Percentiles rank a stretch among this genome's conserved stretches.
phyloP scores from a whole-genome alignment of 2,797 vertebrate species.

The Gorsachius magnificus region DNA sequence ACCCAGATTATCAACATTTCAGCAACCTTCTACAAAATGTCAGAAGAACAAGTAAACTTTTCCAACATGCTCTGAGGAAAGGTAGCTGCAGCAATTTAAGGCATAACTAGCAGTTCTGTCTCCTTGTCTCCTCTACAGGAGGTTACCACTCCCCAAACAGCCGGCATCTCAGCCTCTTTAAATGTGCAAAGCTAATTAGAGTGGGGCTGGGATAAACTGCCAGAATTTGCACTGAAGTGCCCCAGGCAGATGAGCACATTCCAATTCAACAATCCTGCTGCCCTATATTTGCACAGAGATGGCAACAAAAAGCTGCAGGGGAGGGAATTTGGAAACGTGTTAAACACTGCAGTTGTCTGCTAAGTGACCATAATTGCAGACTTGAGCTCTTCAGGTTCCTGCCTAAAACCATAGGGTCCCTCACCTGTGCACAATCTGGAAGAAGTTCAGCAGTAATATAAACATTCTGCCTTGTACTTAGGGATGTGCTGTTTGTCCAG shows the following conservation, averaged over 20 bases:
- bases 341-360: slow-evolving; percentile 39
- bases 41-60: slow-evolving; percentile 29
- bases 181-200: slow-evolving; percentile 16
- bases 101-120: not conserved
- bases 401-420: not conserved
- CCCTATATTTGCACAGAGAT: slow-evolving; percentile 33
- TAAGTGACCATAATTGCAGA: slow-evolving; percentile 46
- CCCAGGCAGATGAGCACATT: slow-evolving; percentile 39
- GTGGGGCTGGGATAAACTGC: not conserved
- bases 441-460: not conserved
- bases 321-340: slow-evolving; percentile 26
- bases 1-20: not conserved
- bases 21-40: slow-evolving; percentile 25
- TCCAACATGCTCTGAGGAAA: not conserved
- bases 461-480: not conserved
- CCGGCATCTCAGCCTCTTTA: not conserved
- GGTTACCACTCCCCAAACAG: slow-evolving; percentile 5
- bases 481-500: not conserved
- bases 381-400: not conserved
- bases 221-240: slow-evolving; percentile 26
- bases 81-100: slow-evolving; percentile 14
- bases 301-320: slow-evolving; percentile 43
- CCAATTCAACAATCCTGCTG: slow-evolving; percentile 14
- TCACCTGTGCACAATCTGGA: slow-evolving; percentile 21
- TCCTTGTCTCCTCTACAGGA: slow-evolving; percentile 27